Evolutionary conservation across 1,140 invertebrate genomes (phyloP).

Genomic region (Macrotrachela quadricornifera): DNA sequence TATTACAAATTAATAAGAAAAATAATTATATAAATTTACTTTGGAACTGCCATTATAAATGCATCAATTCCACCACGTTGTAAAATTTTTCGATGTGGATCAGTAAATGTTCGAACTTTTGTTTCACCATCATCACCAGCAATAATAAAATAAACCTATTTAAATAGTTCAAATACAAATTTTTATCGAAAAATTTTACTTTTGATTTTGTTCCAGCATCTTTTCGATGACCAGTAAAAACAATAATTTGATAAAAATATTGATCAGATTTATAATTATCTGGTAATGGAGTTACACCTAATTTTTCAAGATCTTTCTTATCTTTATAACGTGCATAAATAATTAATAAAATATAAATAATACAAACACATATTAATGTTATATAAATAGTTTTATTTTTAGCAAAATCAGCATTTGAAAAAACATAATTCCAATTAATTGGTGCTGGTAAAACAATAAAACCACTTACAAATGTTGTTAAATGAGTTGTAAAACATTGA

Average conservation of each 20-base stretch:
- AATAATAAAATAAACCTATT: constrained; percentile 23
- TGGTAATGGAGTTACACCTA: constrained; percentile 30
- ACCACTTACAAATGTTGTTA: constrained; percentile 27
- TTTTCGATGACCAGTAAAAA: constrained; percentile 33
- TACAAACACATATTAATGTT: constrained; percentile 31
- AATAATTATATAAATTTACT: too few species aligned
- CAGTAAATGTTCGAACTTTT: constrained; percentile 27
- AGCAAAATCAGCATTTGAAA: constrained; percentile 31
- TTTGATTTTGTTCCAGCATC: constrained; percentile 34
- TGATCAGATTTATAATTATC: constrained; percentile 33
- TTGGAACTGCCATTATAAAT: constrained; percentile 9
- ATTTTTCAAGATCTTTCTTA: constrained; percentile 29
- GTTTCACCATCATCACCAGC: constrained; percentile 35
- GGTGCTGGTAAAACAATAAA: constrained; percentile 26
- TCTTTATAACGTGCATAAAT: constrained; percentile 33
- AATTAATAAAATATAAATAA: constrained; percentile 28
- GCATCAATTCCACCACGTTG: constrained; percentile 11
- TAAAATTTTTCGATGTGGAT: constrained; percentile 16
- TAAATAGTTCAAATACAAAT: constrained; percentile 2
- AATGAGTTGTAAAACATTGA: constrained; percentile 11
- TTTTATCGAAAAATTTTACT: constrained; percentile 22
- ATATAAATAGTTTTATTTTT: constrained; percentile 37
- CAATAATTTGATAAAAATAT: constrained; percentile 36
- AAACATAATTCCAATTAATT: constrained; percentile 27
- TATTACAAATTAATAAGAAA: too few species aligned